Percentiles rank a stretch among this genome's conserved stretches.
phyloP scores from a whole-genome alignment of 2,797 vertebrate species.

The Thaleichthys pacificus region DNA sequence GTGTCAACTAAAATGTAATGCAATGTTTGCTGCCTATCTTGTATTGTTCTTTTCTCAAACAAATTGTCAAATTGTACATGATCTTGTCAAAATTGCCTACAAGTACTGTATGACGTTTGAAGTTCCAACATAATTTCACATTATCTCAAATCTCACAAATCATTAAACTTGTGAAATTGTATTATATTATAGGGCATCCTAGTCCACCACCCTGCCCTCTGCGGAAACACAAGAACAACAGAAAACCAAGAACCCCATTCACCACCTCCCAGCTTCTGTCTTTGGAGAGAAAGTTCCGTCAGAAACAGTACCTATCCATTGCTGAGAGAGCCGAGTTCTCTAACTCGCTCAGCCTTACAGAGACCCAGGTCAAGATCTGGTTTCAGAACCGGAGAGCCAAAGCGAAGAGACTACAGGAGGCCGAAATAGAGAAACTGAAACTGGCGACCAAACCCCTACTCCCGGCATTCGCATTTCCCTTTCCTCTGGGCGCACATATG shows the following conservation, averaged over 20 bases:
- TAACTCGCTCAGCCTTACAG: constrained; percentile 80
- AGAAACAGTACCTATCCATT: constrained; percentile 86
- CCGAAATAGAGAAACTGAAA: constrained; percentile 83
- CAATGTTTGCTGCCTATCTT: not conserved
- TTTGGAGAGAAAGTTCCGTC: constrained; percentile 84
- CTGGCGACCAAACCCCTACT: constrained; percentile 79
- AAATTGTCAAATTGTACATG: not conserved
- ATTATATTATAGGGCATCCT: constrained; percentile 70
- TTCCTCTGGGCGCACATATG: constrained; percentile 74
- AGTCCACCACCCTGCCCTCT: constrained; percentile 78
- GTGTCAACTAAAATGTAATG: not conserved
- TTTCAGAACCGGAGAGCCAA: constrained; percentile 87
- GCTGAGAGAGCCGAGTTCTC: constrained; percentile 85
- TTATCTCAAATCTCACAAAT: not conserved
- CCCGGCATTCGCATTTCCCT: constrained; percentile 79
- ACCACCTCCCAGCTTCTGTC: constrained; percentile 83
- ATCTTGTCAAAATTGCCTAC: not conserved
- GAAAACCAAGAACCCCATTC: constrained; percentile 84
- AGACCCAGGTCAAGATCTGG: constrained; percentile 88
- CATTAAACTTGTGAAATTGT: constrained; percentile 3
- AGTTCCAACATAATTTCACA: not conserved
- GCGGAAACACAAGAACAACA: constrained; percentile 87
- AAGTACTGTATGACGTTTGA: not conserved
- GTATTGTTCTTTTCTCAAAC: not conserved
- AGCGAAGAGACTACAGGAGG: constrained; percentile 85